Evolutionary conservation across 2,888 invertebrate genomes (phyloP), one percentile per base, ranked within the genome.

Genomic region (Chrysina gloriosa): DNA sequence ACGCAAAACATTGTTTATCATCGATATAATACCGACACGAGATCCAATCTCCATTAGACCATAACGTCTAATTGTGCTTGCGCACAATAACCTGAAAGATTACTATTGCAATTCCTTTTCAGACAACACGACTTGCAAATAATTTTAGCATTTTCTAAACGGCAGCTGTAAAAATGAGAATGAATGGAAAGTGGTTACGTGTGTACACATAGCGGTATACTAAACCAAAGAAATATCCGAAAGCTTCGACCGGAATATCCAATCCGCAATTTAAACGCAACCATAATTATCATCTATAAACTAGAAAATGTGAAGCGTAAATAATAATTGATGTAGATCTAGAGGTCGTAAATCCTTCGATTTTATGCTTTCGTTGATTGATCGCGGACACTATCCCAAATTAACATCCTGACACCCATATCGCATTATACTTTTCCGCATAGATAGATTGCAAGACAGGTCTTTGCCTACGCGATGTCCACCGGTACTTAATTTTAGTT

Each of bases 31-130:
- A n/a, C n/a, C n/a, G n/a, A n/a, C n/a, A n/a, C n/a, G n/a, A 52
- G 52, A 52, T 31, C 31, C 31, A 31, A 52, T 52, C 31, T 29
- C 31, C 25, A 31, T 31, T 31, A 19, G 52, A 52, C 31, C 52
- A 29, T 52, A 52, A 52, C 52, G 31, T 19, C 16, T 19, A 52
- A 31, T 52, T 29, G 9, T 31, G n/a, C n/a, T n/a, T n/a, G 9
- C 52, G 52, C 5, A 52, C 16, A 52, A 52, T 31, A 52, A 52
- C 52, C 52, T 52, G 52, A 52, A 52, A 52, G 31, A 52, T 52
- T 52, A 31, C 31, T 52, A 31, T 52, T 52, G 52, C 52, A 52
- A 52, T 52, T 52, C 52, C 31, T 31, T 31, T 31, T 52, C 19
- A 19, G 16, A 29, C 16, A 11, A 19, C 29, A 52, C 16, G 52